A percentile compares a stretch with the other conserved stretches of the same genome.
Conservation (phyloP, 2,888 invertebrate species). For the Synanthedon tipuliformis region DNA sequence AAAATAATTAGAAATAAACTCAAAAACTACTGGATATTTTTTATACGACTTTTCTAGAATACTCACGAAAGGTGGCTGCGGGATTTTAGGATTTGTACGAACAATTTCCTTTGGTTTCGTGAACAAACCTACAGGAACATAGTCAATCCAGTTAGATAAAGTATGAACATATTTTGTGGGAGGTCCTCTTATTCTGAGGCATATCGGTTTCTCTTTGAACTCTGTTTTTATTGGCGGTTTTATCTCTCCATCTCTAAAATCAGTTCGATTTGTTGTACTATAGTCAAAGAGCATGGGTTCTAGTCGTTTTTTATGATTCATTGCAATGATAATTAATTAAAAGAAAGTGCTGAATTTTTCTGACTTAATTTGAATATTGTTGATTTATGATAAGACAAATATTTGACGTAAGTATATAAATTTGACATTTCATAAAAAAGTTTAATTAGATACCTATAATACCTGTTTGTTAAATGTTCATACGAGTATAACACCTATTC, state of each 20-base stretch:
- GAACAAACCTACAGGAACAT: conserved; percentile 17
- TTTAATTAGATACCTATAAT: too few relatives aligned
- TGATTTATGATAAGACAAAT: too few relatives aligned
- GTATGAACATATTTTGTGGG: conserved; percentile 23
- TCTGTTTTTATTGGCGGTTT: conserved; percentile 9
- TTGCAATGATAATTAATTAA: too few relatives aligned
- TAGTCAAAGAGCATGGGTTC: conserved; percentile 22
- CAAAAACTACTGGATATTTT: neutral
- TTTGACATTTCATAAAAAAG: too few relatives aligned
- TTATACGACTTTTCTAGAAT: neutral
- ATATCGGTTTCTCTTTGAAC: conserved; percentile 11
- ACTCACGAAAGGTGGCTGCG: conserved; percentile 20
- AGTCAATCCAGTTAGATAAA: conserved; percentile 18
- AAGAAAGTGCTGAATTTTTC: too few relatives aligned
- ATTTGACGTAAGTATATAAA: too few relatives aligned
- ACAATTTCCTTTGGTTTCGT: conserved; percentile 19
- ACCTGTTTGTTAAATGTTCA: too few relatives aligned
- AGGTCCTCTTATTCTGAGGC: conserved; percentile 6
- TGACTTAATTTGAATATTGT: too few relatives aligned
- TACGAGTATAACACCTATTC: too few relatives aligned
- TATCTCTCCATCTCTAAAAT: conserved; percentile 13
- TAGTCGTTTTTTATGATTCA: conserved; percentile 3
- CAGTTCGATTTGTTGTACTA: conserved; percentile 15
- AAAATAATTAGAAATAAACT: too few relatives aligned
- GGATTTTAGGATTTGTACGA: conserved; percentile 15